Percentiles rank a stretch among this genome's conserved stretches.
phyloP scores from a whole-genome alignment of 1,140 invertebrate species.

The Battus philenor region DNA sequence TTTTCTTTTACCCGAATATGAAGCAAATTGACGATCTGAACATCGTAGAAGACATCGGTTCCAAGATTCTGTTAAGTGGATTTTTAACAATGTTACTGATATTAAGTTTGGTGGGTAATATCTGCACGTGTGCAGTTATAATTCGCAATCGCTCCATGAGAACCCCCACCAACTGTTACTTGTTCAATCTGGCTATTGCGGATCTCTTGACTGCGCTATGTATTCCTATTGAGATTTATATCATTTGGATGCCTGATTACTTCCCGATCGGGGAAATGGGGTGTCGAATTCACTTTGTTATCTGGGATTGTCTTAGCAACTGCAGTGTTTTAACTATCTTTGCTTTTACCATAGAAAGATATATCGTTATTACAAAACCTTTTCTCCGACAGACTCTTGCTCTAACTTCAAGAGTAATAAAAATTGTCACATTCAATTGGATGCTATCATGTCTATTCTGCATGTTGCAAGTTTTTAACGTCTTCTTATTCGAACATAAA shows the following conservation, averaged over 20 bases:
- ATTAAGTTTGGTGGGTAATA: conserved; percentile 91
- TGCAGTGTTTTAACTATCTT: conserved; percentile 93
- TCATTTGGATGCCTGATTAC: conserved; percentile 89
- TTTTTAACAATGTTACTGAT: conserved; percentile 89
- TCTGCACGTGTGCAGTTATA: conserved; percentile 96
- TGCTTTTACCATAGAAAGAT: conserved; percentile 87
- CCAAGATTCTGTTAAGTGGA: conserved; percentile 86
- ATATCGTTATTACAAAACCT: conserved; percentile 86
- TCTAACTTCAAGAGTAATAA: conserved; percentile 84
- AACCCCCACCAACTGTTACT: conserved; percentile 93
- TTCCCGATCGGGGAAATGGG: conserved; percentile 91
- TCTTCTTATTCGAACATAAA: conserved; percentile 77
- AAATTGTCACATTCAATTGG: conserved; percentile 85
- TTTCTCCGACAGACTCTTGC: conserved; percentile 87
- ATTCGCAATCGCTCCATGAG: conserved; percentile 91
- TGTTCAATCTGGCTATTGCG: conserved; percentile 94
- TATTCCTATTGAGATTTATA: conserved; percentile 88
- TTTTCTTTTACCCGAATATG: conserved; percentile 9
- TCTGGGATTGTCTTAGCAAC: conserved; percentile 93
- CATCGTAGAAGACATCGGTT: conserved; percentile 77
- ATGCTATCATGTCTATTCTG: conserved; percentile 82
- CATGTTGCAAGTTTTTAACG: conserved; percentile 85
- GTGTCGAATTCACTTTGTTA: conserved; percentile 87
- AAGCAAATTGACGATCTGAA: conserved; percentile 30
- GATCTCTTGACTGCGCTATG: conserved; percentile 90